phyloP scores from a whole-genome alignment of 2,797 vertebrate species.

The Urocyon cinereoargenteus region DNA sequence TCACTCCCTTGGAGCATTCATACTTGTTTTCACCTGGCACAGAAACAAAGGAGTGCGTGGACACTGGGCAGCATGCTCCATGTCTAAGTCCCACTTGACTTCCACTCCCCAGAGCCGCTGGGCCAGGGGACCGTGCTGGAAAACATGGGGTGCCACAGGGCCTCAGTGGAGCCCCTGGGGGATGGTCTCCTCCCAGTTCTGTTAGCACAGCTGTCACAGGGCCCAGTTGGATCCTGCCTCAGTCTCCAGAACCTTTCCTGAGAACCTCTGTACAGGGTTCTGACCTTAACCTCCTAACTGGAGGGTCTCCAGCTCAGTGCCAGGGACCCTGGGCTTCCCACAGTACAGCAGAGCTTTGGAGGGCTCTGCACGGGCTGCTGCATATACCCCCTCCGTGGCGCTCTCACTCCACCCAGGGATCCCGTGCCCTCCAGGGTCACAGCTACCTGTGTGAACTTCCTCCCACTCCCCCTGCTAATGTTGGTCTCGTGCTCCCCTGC shows the following conservation, averaged over 20 bases:
- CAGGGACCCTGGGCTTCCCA: background rate
- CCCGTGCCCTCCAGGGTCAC: background rate
- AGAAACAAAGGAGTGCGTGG: background rate
- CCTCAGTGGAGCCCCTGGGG: fast-evolving
- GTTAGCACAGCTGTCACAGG: too few relatives aligned
- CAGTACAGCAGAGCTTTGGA: background rate
- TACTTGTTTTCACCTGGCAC: background rate
- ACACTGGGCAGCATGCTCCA: background rate
- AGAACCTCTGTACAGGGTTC: background rate
- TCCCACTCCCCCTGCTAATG: background rate
- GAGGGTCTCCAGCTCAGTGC: background rate
- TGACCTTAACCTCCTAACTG: background rate
- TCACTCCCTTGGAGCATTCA: background rate
- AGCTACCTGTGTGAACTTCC: background rate
- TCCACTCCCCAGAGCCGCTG: too few relatives aligned
- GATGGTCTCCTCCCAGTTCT: fast-evolving
- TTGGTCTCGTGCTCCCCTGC: background rate
- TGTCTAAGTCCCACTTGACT: too few relatives aligned
- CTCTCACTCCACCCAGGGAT: background rate
- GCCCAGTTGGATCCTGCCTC: background rate
- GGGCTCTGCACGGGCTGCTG: fast-evolving
- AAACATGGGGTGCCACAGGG: background rate
- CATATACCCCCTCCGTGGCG: fast-evolving
- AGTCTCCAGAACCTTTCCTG: background rate
- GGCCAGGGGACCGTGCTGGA: too few relatives aligned